Conservation (phyloP, 2,797 vertebrate genomes). For the Siniperca undulata region DNA sequence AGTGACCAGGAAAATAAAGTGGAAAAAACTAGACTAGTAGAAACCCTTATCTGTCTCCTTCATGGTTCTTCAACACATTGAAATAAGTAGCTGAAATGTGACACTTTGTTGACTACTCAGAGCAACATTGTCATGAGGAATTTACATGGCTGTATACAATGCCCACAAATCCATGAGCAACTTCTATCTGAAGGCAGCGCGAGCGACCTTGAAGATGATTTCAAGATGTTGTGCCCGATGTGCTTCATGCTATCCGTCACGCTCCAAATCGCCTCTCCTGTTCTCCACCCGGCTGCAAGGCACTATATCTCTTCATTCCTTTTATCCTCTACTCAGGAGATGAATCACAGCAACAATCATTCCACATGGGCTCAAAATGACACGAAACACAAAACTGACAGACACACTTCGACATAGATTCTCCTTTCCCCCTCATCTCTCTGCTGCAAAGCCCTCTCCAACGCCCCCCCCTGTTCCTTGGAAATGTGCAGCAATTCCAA, state of each 20-base stretch:
- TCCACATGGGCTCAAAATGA: slow-evolving; percentile 70
- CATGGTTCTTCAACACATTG: slow-evolving; percentile 2
- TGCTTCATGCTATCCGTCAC: slow-evolving; percentile 69
- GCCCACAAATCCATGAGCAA: slow-evolving; percentile 34
- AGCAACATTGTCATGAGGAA: slow-evolving; percentile 53
- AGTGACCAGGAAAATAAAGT: not conserved
- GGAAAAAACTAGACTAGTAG: slow-evolving; percentile 2
- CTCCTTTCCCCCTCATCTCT: slow-evolving; percentile 31
- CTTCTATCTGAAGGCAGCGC: slow-evolving; percentile 34
- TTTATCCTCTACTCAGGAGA: slow-evolving; percentile 72
- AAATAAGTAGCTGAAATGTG: slow-evolving; percentile 44
- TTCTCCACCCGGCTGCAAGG: slow-evolving; percentile 52
- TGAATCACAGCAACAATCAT: slow-evolving; percentile 71
- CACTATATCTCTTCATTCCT: slow-evolving; percentile 67
- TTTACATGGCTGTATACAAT: slow-evolving; percentile 54
- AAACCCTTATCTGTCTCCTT: slow-evolving; percentile 24
- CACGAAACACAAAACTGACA: slow-evolving; percentile 70
- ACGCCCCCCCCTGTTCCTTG: not conserved
- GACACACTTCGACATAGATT: slow-evolving; percentile 62
- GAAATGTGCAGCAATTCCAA: slow-evolving; percentile 75
- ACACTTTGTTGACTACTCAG: slow-evolving; percentile 54
- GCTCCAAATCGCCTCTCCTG: slow-evolving; percentile 58
- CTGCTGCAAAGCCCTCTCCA: slow-evolving; percentile 5
- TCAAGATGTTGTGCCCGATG: slow-evolving; percentile 55
- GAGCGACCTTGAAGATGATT: slow-evolving; percentile 57